Percentiles rank a stretch among this genome's conserved stretches.
Conservation (phyloP, 2,797 vertebrate species). For the Sebastes umbrosus region DNA sequence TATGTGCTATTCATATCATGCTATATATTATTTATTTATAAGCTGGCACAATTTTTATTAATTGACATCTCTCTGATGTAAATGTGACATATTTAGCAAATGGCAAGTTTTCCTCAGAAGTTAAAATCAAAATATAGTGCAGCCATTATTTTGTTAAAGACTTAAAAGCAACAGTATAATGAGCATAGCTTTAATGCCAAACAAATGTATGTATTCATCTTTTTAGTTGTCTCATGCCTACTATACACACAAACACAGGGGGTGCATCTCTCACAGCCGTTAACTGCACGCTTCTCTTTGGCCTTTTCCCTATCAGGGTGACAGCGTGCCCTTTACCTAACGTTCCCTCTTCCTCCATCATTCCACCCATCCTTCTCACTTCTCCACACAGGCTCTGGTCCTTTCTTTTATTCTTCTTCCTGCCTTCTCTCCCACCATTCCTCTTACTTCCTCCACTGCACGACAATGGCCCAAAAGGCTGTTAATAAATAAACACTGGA, state of each 20-base stretch:
- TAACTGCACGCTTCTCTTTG: too few species aligned
- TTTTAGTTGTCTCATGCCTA: too few species aligned
- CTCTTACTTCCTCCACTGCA: background rate
- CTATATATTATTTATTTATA: background rate
- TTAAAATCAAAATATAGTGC: background rate
- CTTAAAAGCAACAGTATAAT: background rate
- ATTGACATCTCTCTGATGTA: background rate
- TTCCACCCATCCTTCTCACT: background rate
- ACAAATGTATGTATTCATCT: background rate
- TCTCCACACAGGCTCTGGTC: background rate
- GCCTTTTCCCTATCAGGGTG: too few species aligned
- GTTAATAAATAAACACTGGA: background rate
- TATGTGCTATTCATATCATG: too few species aligned
- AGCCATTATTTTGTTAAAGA: background rate
- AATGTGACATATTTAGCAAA: background rate
- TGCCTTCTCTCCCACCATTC: background rate
- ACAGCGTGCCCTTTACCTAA: too few species aligned
- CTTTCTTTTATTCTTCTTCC: rapidly evolving
- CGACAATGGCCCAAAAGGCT: background rate
- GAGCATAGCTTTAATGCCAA: background rate
- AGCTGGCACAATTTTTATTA: background rate
- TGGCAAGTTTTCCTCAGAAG: background rate
- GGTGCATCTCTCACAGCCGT: too few species aligned
- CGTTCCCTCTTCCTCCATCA: too few species aligned
- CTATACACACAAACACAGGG: background rate